Evolutionary conservation across 2,888 invertebrate genomes (phyloP), one percentile per base, ranked within the genome.

Genomic region (Geophilus truncorum): DNA sequence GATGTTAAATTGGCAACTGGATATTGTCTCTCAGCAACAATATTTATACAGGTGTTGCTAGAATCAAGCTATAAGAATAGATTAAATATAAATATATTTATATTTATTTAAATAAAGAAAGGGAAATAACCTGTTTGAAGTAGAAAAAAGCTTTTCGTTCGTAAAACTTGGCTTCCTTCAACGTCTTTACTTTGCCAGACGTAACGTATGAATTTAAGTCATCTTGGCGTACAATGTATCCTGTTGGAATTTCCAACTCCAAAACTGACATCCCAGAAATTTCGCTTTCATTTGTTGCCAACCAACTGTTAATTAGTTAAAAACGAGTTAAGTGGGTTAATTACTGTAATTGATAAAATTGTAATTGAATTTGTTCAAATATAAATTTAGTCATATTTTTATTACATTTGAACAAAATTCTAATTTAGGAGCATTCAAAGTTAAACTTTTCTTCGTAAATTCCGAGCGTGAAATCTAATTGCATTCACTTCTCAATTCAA

Each of bases 1-100:
- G 95, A 91, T 0, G 97, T 96, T 94, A 97, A 94, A 88, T 98
- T 98, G 78, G 97, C 97, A 2, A 97, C 96, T 0, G 97, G 97
- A 88, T 91, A 93, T 97, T 97, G 98, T 83, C 98, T 90, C 88
- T 97, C 96, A 80, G 97, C 91, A 0, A 95, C 94, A 87, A 97
- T 95, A 88, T 95, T 93, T 10, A 98, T 92, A 86, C 98, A 98
- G 6, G 94, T 94, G 84, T 92, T 92, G 87, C 93, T 93, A 25
- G 90, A 88, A 85, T 95, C 95, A 87, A 97, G 87, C 95, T 95
- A 88, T 86, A 87, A 83, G 84, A 34, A 34, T 10, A 18, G 30
- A 0, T 0, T 28, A n/a, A 82, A 78, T 62, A 45, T n/a, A 28
- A 76, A 40, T 23, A 4, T 23, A 4, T 32, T 75, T 1, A 28